A percentile compares a stretch with the other conserved stretches of the same genome.
These are phyloP conservation scores for Drosophila lacteicornis DNA, from an alignment of 1,140 invertebrate species.

Conservation along the genomic window DNA sequence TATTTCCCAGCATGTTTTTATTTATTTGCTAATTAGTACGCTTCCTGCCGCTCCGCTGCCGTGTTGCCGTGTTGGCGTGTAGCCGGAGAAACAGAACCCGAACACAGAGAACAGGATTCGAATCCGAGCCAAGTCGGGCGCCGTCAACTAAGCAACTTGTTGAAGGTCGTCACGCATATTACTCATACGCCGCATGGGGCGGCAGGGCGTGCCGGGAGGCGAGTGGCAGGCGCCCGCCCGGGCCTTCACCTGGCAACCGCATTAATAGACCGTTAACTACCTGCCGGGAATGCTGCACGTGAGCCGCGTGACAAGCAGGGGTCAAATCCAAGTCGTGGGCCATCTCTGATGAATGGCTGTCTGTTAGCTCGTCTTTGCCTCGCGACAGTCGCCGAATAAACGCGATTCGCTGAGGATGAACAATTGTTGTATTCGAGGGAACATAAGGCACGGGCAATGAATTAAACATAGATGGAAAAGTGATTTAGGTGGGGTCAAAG, in stretches of 20 bases:
- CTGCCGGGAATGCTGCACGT: constrained; percentile 47
- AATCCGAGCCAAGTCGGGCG: constrained; percentile 3
- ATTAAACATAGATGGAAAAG: constrained; percentile 6
- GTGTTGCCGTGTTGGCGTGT: neutral
- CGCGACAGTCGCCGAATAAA: constrained; percentile 8
- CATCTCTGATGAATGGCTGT: constrained; percentile 15
- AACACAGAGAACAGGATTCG: neutral
- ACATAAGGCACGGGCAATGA: neutral
- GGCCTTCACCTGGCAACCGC: constrained; percentile 54
- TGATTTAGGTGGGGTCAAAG: constrained; percentile 3
- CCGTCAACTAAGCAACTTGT: constrained; percentile 68
- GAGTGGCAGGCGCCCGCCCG: neutral
- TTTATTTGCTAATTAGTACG: constrained; percentile 78
- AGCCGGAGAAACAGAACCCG: constrained; percentile 3
- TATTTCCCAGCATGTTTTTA: constrained; percentile 58
- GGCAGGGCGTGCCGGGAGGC: neutral
- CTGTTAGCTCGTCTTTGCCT: constrained; percentile 6
- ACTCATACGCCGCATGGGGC: constrained; percentile 61
- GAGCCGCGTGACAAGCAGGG: constrained; percentile 48
- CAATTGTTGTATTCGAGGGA: constrained; percentile 1
- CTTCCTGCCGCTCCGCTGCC: constrained; percentile 49
- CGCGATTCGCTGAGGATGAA: constrained; percentile 11
- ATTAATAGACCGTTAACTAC: constrained; percentile 75
- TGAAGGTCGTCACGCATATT: constrained; percentile 66
- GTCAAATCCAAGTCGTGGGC: constrained; percentile 16